phyloP scores from a whole-genome alignment of 2,113 vertebrate species.

The human (Homo sapiens) region DNA sequence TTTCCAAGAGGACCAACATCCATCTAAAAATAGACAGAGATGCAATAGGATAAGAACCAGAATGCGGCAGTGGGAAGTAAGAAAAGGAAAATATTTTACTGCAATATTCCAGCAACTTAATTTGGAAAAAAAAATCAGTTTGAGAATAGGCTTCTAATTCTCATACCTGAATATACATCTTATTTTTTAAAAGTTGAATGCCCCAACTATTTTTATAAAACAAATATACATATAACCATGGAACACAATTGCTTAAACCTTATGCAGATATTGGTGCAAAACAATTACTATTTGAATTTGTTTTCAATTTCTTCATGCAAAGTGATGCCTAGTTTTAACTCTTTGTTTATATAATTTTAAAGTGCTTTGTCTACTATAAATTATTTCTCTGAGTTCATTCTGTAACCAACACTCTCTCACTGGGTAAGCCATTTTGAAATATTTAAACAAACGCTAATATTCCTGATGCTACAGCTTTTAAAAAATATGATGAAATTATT shows the following conservation, averaged over 20 bases:
- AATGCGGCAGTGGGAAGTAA: neutral
- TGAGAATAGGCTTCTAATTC: slow-evolving; percentile 45
- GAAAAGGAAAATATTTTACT: slow-evolving; percentile 22
- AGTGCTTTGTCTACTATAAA: slow-evolving; percentile 18
- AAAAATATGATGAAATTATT: slow-evolving; percentile 40
- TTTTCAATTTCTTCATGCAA: slow-evolving; percentile 35
- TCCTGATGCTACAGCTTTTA: slow-evolving; percentile 5
- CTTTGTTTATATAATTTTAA: slow-evolving; percentile 35
- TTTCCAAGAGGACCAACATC: slow-evolving; percentile 1
- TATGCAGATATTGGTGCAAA: neutral
- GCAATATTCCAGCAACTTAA: slow-evolving; percentile 45
- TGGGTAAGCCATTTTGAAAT: slow-evolving; percentile 44
- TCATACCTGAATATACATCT: slow-evolving; percentile 21
- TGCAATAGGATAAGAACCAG: neutral
- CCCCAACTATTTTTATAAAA: slow-evolving; percentile 11
- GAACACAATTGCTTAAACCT: neutral
- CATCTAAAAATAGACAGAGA: slow-evolving; percentile 35
- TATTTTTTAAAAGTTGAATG: slow-evolving; percentile 37
- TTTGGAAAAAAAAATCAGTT: neutral
- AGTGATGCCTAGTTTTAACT: slow-evolving; percentile 17
- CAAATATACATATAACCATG: neutral
- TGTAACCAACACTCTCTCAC: neutral
- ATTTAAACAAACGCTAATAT: slow-evolving; percentile 36
- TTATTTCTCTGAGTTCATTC: slow-evolving; percentile 42
- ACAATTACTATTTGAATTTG: slow-evolving; percentile 8